phyloP scores from a whole-genome alignment of 2,888 invertebrate genomes.

The Adelphocoris suturalis region DNA sequence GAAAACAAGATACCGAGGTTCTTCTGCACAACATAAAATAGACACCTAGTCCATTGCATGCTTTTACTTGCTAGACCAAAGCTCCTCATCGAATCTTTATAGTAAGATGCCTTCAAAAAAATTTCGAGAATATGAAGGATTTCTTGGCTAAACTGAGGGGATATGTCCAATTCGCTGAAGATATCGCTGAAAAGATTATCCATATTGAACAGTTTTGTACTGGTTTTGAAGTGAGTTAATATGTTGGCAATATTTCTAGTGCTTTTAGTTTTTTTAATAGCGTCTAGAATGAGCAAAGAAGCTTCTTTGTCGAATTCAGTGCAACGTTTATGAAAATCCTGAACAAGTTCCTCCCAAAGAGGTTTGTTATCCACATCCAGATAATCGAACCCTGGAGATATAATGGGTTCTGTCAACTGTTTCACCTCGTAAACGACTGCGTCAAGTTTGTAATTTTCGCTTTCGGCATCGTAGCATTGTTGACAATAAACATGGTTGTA shows the following conservation, averaged over 20 bases:
- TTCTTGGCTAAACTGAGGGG: slow-evolving; percentile 52
- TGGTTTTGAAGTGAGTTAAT: slow-evolving; percentile 45
- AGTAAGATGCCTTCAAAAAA: slow-evolving; percentile 57
- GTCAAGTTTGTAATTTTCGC: slow-evolving; percentile 61
- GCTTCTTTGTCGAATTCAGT: slow-evolving; percentile 52
- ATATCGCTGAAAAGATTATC: slow-evolving; percentile 47
- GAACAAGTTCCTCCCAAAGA: slow-evolving; percentile 30
- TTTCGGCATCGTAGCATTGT: slow-evolving; percentile 61
- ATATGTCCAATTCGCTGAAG: slow-evolving; percentile 48
- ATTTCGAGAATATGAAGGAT: slow-evolving; percentile 45
- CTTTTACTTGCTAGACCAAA: slow-evolving; percentile 58
- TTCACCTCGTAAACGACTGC: slow-evolving; percentile 59
- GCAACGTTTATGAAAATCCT: slow-evolving; percentile 55
- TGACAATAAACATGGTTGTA: slow-evolving; percentile 58
- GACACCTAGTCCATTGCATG: slow-evolving; percentile 59
- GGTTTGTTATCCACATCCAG: slow-evolving; percentile 53
- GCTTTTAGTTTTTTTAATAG: slow-evolving; percentile 62
- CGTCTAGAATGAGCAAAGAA: slow-evolving; percentile 47
- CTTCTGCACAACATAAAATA: slow-evolving; percentile 60
- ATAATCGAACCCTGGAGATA: slow-evolving; percentile 48
- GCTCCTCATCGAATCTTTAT: slow-evolving; percentile 56
- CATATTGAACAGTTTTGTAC: slow-evolving; percentile 51
- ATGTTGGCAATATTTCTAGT: slow-evolving; percentile 55
- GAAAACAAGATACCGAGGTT: slow-evolving; percentile 48
- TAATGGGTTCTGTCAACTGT: slow-evolving; percentile 41